Evolutionary conservation across 2,113 vertebrate genomes (phyloP).

Genomic region (Scartelaos histophorus): DNA sequence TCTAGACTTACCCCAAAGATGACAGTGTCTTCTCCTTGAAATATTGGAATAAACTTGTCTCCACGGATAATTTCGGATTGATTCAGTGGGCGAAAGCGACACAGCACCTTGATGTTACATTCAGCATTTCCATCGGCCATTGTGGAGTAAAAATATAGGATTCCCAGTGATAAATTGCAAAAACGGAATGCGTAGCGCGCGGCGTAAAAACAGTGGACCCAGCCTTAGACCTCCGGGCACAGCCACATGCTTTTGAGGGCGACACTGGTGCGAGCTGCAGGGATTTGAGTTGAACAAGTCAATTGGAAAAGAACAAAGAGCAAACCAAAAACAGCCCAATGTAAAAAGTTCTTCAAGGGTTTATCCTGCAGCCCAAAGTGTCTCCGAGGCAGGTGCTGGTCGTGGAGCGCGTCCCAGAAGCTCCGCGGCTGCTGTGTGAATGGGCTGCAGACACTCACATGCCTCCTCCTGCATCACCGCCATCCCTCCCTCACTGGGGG

Average conservation of each 20-base stretch:
- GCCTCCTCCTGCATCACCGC: constrained; percentile 52
- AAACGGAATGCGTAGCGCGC: constrained; percentile 9
- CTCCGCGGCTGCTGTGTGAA: constrained; percentile 51
- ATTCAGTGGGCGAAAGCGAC: constrained; percentile 90
- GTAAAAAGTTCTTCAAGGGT: constrained; percentile 18
- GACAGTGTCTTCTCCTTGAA: constrained; percentile 87
- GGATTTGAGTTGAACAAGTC: constrained; percentile 55
- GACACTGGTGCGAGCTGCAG: constrained; percentile 32
- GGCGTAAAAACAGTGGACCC: constrained; percentile 21
- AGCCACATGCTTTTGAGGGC: constrained; percentile 34
- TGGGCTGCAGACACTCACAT: constrained; percentile 48
- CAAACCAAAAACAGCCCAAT: constrained; percentile 9
- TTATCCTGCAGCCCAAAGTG: constrained; percentile 19
- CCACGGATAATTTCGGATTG: constrained; percentile 85
- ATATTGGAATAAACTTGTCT: constrained; percentile 89
- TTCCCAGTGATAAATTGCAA: constrained; percentile 9
- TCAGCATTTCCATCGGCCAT: constrained; percentile 88
- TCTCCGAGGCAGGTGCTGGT: constrained; percentile 13
- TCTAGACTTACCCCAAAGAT: constrained; percentile 84
- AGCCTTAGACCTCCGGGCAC: constrained; percentile 36
- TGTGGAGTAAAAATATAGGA: constrained; percentile 45
- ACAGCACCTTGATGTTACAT: constrained; percentile 94
- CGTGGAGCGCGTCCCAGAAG: constrained; percentile 52
- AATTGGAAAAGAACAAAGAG: constrained; percentile 28
- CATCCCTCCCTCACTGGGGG: constrained; percentile 50